phyloP scores from a whole-genome alignment of 2,797 vertebrate species.

The Scarus forsteni region DNA sequence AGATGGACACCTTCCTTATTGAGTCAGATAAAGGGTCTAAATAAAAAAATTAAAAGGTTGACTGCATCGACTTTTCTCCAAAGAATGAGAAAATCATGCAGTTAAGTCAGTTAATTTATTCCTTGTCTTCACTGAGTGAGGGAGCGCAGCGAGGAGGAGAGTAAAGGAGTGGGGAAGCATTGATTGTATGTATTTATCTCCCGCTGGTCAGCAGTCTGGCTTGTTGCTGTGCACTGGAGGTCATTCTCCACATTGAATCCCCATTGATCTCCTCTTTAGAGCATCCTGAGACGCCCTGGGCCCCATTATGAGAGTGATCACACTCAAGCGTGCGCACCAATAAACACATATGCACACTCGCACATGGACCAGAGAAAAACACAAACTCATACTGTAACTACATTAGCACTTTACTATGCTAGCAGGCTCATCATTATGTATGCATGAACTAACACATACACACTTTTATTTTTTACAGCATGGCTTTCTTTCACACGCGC shows the following conservation, averaged over 20 bases:
- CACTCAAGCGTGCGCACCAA: conserved; percentile 50
- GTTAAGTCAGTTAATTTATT: conserved; percentile 78
- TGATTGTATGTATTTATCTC: conserved; percentile 81
- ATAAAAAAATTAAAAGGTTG: conserved; percentile 32
- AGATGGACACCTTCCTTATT: neutral
- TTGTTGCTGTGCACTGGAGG: conserved; percentile 78
- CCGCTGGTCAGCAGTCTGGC: conserved; percentile 71
- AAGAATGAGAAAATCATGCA: conserved; percentile 74
- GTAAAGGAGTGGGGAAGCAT: conserved; percentile 60
- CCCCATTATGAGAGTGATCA: conserved; percentile 74
- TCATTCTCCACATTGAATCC: conserved; percentile 80
- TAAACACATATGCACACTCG: conserved; percentile 57
- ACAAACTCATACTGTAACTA: conserved; percentile 50
- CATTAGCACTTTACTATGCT: conserved; percentile 30
- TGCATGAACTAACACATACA: conserved; percentile 28
- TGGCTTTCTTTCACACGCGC: conserved; percentile 20
- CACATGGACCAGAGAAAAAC: conserved; percentile 44
- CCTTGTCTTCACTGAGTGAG: conserved; percentile 70
- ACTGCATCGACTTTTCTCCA: conserved; percentile 55
- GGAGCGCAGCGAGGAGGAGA: conserved; percentile 35
- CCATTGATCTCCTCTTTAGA: conserved; percentile 80
- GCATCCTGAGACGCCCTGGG: conserved; percentile 67
- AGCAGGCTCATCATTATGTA: conserved; percentile 40
- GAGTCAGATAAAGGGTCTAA: neutral
- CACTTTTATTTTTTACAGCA: conserved; percentile 32